These are phyloP conservation scores for Pseudois nayaur DNA, from an alignment of 2,113 vertebrate genomes.

Conservation along the genomic window DNA sequence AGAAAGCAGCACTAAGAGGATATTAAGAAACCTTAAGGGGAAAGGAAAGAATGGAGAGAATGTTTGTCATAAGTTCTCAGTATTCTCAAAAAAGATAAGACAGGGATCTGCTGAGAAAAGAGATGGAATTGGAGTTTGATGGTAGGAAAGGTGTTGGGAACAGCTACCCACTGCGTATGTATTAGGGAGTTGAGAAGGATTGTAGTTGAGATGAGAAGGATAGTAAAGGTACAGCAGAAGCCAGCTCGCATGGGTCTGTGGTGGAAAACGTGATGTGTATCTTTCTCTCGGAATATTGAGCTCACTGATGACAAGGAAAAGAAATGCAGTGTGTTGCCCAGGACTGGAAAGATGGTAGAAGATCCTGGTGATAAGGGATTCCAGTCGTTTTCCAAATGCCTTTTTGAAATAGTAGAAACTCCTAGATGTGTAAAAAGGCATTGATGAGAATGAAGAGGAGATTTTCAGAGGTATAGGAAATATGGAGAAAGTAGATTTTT, in stretches of 20 bases:
- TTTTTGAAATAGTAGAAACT: conserved; percentile 25
- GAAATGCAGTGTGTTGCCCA: neutral
- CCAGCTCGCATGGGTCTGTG: neutral
- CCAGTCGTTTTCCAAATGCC: neutral
- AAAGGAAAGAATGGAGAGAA: neutral
- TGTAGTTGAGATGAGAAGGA: neutral
- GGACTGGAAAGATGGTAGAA: conserved; percentile 26
- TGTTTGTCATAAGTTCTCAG: neutral
- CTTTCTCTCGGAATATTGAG: neutral
- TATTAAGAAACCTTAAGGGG: neutral
- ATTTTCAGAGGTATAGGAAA: neutral
- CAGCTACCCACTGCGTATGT: neutral
- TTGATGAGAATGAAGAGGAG: neutral
- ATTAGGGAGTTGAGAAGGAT: neutral
- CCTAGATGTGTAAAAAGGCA: neutral
- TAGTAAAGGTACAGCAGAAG: neutral
- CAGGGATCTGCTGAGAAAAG: neutral
- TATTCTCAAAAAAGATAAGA: neutral
- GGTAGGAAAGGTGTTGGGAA: neutral
- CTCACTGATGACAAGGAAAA: neutral
- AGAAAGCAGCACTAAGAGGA: neutral
- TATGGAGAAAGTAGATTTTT: neutral
- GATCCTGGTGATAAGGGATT: neutral
- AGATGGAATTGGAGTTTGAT: neutral
- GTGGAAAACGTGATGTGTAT: neutral